A percentile compares a stretch with the other conserved stretches of the same genome.
These are phyloP conservation scores for Drosophila pseudoananassae DNA, from an alignment of 1,140 invertebrate species.

Conservation along the genomic window DNA sequence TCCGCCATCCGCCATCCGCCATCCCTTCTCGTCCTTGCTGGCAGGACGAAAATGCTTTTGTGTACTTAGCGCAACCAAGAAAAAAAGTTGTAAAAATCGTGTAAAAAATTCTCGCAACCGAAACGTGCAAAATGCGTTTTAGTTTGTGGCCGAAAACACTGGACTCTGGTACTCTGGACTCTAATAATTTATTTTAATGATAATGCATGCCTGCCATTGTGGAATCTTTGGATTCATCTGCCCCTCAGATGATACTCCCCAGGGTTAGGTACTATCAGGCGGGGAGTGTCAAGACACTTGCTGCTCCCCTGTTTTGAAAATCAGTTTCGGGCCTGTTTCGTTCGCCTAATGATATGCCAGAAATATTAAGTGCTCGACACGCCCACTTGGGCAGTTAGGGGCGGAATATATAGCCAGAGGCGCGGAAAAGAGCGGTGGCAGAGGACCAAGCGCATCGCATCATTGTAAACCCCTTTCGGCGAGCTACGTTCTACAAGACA, in stretches of 20 bases:
- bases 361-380: conserved; percentile 68
- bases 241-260: background rate
- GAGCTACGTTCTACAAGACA: conserved; percentile 56
- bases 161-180: conserved; percentile 60
- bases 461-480: conserved; percentile 80
- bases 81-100: conserved; percentile 82
- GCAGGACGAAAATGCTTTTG: conserved; percentile 59
- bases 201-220: conserved; percentile 73
- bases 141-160: conserved; percentile 26
- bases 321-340: conserved; percentile 28
- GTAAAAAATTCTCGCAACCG: conserved; percentile 76
- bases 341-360: conserved; percentile 58
- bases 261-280: conserved; percentile 28
- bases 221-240: background rate
- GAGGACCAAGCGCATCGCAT: conserved; percentile 53
- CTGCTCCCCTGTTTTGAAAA: conserved; percentile 4
- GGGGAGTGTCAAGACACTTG: no score
- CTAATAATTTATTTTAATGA: conserved; percentile 84
- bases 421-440: background rate
- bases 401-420: background rate
- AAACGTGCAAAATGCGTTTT: conserved; percentile 81
- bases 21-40: no score
- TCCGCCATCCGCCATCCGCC: background rate
- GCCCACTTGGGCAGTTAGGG: conserved; percentile 22
- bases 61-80: conserved; percentile 64